phyloP scores from a whole-genome alignment of 2,113 vertebrate genomes.

The Passer montanus region DNA sequence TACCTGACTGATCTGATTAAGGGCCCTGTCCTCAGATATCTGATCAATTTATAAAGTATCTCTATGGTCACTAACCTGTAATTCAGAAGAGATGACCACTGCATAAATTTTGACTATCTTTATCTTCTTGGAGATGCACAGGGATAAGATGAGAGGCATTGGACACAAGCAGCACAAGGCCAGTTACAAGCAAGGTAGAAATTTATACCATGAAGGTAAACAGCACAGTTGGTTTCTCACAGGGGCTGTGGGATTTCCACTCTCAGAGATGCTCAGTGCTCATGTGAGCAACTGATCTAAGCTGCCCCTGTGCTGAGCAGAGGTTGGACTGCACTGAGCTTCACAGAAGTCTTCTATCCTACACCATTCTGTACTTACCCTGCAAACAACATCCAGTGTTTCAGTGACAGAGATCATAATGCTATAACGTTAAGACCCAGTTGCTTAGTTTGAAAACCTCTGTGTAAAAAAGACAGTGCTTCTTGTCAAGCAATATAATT shows the following conservation, averaged over 20 bases:
- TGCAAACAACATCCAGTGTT: background rate
- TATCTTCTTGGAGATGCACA: background rate
- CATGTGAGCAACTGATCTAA: background rate
- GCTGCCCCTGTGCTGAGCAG: background rate
- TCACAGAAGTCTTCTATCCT: background rate
- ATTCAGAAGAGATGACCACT: background rate
- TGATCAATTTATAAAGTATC: background rate
- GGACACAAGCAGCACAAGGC: background rate
- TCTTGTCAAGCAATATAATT: background rate
- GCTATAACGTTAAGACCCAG: background rate
- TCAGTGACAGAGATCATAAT: background rate
- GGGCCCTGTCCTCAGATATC: background rate
- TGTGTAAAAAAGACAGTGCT: background rate
- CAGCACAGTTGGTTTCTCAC: background rate
- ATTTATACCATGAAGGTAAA: background rate
- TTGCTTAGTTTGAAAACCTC: background rate
- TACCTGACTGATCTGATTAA: background rate
- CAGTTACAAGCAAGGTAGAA: background rate
- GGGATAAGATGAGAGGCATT: background rate
- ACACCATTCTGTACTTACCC: fast-evolving
- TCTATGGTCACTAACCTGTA: background rate
- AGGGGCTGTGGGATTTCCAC: background rate
- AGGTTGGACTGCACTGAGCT: background rate
- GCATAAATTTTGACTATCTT: background rate
- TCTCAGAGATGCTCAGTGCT: background rate